Conservation (phyloP, 2,113 vertebrate species). For the Vireo altiloquus region DNA sequence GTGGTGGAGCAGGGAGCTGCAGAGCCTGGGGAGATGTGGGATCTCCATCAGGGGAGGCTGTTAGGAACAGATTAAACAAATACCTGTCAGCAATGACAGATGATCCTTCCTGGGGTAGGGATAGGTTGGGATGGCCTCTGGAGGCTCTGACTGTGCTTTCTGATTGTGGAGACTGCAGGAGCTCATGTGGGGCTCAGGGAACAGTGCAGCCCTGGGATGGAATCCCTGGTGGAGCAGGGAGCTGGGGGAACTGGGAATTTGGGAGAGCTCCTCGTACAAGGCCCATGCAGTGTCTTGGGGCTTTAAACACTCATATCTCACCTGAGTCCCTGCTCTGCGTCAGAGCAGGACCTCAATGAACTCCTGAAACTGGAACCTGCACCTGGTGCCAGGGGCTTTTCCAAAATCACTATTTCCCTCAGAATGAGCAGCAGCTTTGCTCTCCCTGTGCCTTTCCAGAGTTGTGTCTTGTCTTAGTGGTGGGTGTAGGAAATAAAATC, state of each 20-base stretch:
- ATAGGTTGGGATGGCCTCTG: background rate
- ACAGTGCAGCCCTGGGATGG: background rate
- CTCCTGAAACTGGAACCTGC: background rate
- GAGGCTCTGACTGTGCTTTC: background rate
- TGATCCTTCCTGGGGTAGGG: background rate
- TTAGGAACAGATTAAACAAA: conserved; percentile 18
- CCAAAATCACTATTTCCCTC: accelerated
- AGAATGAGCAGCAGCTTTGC: background rate
- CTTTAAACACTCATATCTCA: background rate
- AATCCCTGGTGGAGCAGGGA: background rate
- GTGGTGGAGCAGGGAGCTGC: background rate
- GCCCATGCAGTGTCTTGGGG: background rate
- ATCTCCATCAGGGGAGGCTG: conserved; percentile 20
- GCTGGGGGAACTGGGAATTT: background rate
- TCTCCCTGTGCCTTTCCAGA: background rate
- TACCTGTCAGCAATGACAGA: conserved; percentile 6
- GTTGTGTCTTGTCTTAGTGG: background rate
- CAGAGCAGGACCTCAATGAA: accelerated
- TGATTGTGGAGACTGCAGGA: background rate
- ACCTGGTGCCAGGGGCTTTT: background rate
- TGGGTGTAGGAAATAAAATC: background rate
- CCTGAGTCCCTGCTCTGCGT: background rate
- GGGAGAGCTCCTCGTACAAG: background rate
- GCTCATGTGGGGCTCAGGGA: background rate
- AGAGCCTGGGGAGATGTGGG: background rate